Base-by-base conservation (phyloP, 2,113 vertebrate species). In the Archilochus colubris region DNA sequence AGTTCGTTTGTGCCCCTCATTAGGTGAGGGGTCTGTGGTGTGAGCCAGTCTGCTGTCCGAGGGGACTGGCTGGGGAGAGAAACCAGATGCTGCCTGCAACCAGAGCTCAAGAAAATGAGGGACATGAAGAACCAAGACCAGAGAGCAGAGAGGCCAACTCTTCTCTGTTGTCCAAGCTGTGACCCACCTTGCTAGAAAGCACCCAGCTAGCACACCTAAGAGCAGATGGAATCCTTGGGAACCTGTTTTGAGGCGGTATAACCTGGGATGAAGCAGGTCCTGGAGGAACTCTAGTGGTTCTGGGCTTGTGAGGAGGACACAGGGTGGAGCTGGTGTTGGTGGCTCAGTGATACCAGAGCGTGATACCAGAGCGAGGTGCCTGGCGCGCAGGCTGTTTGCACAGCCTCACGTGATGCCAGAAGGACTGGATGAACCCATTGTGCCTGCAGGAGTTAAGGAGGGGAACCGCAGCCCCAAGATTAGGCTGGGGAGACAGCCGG, bases 341-440 rank as follows among this genome's bases (percentile, higher is more conserved):
- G 36, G 21, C 6, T 68, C 21, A 51, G 64, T 1, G 8, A 55
- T 68, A 79, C 33, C 1, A 28, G 59, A 90, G 30, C 0, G 22
- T 1, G 7, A 55, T 68, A 79, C 33, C 1, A 28, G 59, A 90
- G 30, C 0, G 22, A 90, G 66, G 22, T 82, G 79, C 85, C 24
- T 75, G 82, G 63, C 1, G 31, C 1, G 3, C 4, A 1, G n/a
- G 14, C 62, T 97, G 93, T 97, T 96, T 97, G 94, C 92, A 94
- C 64, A 95, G 76, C 73, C 83, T 84, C 95, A 97, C 51, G 69
- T 95, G 90, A 68, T 73, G 72, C 75, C 63, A 3, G 9, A 91
- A 53, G 50, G 80, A 86, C 3, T 12, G 19, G 88, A 84, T 75
- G 85, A 86, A 83, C 36, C 72, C 80, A 94, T 94, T 95, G 93